Percentiles rank a stretch among this genome's conserved stretches.
phyloP scores from a whole-genome alignment of 2,888 invertebrate species.

The Aquatica leii region DNA sequence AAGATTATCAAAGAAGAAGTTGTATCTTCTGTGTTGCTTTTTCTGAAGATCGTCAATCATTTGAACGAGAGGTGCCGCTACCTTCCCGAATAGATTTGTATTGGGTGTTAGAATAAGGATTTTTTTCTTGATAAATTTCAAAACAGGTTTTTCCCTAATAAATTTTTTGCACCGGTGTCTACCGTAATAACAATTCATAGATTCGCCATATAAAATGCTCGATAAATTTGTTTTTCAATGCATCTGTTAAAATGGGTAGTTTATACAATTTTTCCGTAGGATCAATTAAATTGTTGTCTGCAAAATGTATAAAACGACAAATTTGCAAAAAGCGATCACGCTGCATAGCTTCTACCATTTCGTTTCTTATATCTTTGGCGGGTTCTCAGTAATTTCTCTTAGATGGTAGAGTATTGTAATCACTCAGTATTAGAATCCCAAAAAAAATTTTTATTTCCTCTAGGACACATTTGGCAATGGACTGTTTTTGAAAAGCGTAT shows the following conservation, averaged over 20 bases:
- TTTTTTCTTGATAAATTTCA: slow-evolving; percentile 9
- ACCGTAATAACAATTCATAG: slow-evolving; percentile 7
- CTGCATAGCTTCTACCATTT: slow-evolving; percentile 20
- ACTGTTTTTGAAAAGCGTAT: too few species aligned
- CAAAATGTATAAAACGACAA: slow-evolving; percentile 32
- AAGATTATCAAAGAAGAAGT: background rate
- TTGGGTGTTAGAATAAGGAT: background rate
- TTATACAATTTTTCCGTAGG: slow-evolving; percentile 36
- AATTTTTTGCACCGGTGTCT: slow-evolving; percentile 11
- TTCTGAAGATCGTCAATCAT: background rate
- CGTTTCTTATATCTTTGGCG: too few species aligned
- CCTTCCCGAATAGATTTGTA: background rate
- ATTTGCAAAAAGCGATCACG: slow-evolving; percentile 36
- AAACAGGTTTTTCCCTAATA: slow-evolving; percentile 3
- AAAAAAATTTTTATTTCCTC: too few species aligned
- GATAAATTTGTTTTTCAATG: slow-evolving; percentile 14
- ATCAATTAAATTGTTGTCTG: slow-evolving; percentile 24
- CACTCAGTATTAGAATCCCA: too few species aligned
- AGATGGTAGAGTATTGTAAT: too few species aligned
- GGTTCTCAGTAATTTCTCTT: too few species aligned
- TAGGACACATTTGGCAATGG: slow-evolving; percentile 15
- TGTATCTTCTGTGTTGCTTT: background rate
- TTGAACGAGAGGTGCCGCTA: background rate
- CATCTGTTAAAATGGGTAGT: slow-evolving; percentile 26
- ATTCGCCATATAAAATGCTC: slow-evolving; percentile 6